Percentiles rank a stretch among this genome's conserved stretches.
These are phyloP conservation scores for Dendrocopos noguchii DNA, from an alignment of 2,113 vertebrate species.

Conservation along the genomic window DNA sequence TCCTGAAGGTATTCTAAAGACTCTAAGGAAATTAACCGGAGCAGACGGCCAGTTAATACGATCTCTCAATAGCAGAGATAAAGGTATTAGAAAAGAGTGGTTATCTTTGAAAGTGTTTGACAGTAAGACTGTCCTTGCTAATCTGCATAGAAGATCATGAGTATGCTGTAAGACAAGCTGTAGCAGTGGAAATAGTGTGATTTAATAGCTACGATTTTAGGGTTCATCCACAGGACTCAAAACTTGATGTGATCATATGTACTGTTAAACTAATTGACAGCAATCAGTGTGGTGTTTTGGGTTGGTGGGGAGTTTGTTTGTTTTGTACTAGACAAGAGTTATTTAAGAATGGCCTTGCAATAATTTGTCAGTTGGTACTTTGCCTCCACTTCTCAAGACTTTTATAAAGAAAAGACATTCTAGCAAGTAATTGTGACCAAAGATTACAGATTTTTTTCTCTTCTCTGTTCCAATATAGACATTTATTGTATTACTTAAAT, in stretches of 20 bases:
- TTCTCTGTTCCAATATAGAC: neutral
- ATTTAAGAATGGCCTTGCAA: neutral
- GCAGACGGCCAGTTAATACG: neutral
- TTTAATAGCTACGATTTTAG: neutral
- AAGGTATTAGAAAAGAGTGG: neutral
- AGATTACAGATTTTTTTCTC: neutral
- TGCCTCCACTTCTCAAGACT: neutral
- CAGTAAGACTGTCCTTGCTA: neutral
- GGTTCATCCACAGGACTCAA: neutral
- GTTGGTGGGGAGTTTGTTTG: too few relatives aligned
- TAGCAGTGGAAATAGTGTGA: neutral
- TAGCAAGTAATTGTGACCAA: neutral
- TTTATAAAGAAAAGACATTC: neutral
- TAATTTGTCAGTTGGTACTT: neutral
- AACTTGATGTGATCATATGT: neutral
- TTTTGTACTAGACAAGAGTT: neutral
- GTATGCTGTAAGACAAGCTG: neutral
- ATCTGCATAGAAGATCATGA: neutral
- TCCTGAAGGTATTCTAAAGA: neutral
- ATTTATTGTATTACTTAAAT: neutral
- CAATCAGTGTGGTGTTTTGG: neutral
- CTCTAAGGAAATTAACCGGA: neutral
- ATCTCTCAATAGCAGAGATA: neutral
- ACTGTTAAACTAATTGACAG: neutral
- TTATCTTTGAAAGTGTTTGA: neutral